Evolutionary conservation across 2,797 vertebrate genomes (phyloP), one percentile per base, ranked within the genome.

Genomic region (Myotis findleyi): DNA sequence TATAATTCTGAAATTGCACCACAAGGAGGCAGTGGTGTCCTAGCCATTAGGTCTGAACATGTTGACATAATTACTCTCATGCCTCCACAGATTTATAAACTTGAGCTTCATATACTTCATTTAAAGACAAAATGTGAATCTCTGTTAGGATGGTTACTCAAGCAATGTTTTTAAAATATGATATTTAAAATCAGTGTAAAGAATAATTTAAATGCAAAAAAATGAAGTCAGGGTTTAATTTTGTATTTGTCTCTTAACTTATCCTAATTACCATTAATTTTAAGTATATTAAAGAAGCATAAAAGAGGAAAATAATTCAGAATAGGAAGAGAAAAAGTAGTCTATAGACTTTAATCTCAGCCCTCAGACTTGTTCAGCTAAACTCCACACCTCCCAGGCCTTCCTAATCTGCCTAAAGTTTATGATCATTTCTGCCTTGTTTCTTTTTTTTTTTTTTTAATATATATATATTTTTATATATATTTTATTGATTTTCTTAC

Each of bases 191-290:
- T 69, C 33, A 16, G 47, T 53, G 6, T 49, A 90, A 79, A 33
- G 11, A 85, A 59, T 81, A 36, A 79, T 51, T 69, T 87, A 51
- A 51, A 81, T 44, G 44, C 44, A 44, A 71, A 13, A 86, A 72
- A 75, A 89, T 47, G 27, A 55, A 75, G 55, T 62, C 49, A 62
- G 82, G 27, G 33, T 66, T 49, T 71, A 71, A 81, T 81, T 89
- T 55, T 86, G 4, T 66, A 76, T 57, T 72, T 92, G 79, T 87
- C 16, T 47, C 36, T 91, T 87, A 88, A 49, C 18, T 69, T 95
- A 49, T 66, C 87, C 23, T 71, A 86, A 75, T 36, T 20, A 73
- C 30, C 13, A 81, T 75, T 80, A 76, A 69, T 64, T 30, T 62
- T 80, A 41, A 25, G 27, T 75, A 12, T 1, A 18, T 62, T 94